Percentiles rank a stretch among this genome's conserved stretches.
Evolutionary conservation across 2,113 vertebrate genomes (phyloP).

Genomic region (Lophotis ruficrista): DNA sequence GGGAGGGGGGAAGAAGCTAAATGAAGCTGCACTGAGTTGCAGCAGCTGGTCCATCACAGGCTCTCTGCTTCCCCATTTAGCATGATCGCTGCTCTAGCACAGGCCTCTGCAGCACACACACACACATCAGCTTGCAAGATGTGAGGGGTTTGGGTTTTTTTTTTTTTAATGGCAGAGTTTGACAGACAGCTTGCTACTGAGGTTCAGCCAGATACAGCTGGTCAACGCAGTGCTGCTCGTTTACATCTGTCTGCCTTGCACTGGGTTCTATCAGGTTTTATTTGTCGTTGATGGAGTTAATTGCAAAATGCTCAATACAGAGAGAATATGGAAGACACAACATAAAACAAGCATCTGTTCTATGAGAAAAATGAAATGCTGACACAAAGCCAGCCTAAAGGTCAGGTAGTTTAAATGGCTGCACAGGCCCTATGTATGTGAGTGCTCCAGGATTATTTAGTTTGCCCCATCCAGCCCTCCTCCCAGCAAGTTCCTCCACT

Average conservation of each 20-base stretch:
- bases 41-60: slow-evolving; percentile 33
- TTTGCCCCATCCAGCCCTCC: background rate
- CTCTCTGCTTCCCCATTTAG: background rate
- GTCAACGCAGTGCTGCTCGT: background rate
- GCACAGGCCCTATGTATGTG: background rate
- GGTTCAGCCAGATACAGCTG: slow-evolving; percentile 6
- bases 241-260: slow-evolving; percentile 36
- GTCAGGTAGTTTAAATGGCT: background rate
- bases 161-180: background rate
- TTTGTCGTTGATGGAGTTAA: slow-evolving; percentile 31
- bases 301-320: background rate
- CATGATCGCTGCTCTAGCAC: background rate
- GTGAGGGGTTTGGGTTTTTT: background rate
- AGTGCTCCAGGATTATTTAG: background rate
- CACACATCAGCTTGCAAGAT: background rate
- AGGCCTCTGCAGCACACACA: background rate
- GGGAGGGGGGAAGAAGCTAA: background rate
- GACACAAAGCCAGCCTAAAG: slow-evolving; percentile 20
- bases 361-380: slow-evolving; percentile 15
- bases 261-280: background rate
- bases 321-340: slow-evolving; percentile 17
- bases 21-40: background rate
- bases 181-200: slow-evolving; percentile 9
- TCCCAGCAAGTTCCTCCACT: background rate
- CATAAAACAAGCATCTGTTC: slow-evolving; percentile 9